Evolutionary conservation across 2,888 invertebrate species (phyloP), one percentile per base, ranked within the genome.

Genomic region (Rotaria sp.): DNA sequence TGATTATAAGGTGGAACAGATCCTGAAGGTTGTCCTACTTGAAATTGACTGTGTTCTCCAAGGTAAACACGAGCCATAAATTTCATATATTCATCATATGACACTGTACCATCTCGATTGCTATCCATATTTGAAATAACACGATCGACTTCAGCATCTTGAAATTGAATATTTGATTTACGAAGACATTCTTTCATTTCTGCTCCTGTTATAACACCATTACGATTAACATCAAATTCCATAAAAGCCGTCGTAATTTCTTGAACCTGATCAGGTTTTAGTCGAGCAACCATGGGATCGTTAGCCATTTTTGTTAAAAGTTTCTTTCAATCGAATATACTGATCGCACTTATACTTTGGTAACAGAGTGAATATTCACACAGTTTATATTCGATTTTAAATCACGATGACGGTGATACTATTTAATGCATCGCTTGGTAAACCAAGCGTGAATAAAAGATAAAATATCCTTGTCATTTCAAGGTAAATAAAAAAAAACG

Each of bases 61-160:
- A 45, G 45, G 45, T 80, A 80, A n/a, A 80, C 80, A 80, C 80
- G 80, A 45, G 80, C 80, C 80, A 80, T 80, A 45, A 80, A 80
- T 21, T 80, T 80, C 80, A 80, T 45, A 4, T 80, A 80, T 45
- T 80, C 80, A 80, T 80, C 45, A n/a, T 80, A 80, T 26, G 41
- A 26, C 11, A 45, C 80, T n/a, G 3, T n/a, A 26, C 80, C 80
- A n/a, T 80, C 45, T 18, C 10, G 41, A 80, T 45, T 45, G 2
- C 3, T 7, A 26, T 80, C 80, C 80, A 80, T 80, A 80, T 45
- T 45, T 4, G 45, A 8, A 11, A 41, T 41, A n/a, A 80, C 80
- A 80, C 80, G 80, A 80, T 80, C 80, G 13, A 80, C 80, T 45
- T 80, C 80, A 45, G 45, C 80, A 45, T 80, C 80, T 80, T 80